phyloP scores from a whole-genome alignment of 2,888 invertebrate genomes.

The Alviniconcha strummeri region DNA sequence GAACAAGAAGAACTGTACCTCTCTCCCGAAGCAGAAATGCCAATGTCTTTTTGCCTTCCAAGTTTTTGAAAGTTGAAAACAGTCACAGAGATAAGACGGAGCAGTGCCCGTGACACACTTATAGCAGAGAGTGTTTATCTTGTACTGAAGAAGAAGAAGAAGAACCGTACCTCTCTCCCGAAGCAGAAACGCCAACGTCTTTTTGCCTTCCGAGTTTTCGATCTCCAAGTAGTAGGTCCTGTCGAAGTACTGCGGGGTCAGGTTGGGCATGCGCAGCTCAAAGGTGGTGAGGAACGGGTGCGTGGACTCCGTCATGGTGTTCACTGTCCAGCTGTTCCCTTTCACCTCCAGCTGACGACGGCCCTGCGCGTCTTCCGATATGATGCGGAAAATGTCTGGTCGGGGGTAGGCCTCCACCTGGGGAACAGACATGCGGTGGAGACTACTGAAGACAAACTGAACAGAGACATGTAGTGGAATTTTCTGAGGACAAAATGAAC shows the following conservation, averaged over 20 bases:
- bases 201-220: not conserved
- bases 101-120: too few species aligned
- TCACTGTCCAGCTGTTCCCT: not conserved
- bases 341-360: not conserved
- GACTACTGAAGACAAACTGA: too few species aligned
- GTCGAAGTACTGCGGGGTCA: not conserved
- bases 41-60: not conserved
- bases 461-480: not conserved
- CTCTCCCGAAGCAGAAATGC: not conserved
- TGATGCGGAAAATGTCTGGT: conserved; percentile 5
- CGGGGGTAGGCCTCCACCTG: conserved; percentile 25
- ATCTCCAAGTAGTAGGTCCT: conserved; percentile 12
- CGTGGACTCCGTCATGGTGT: not conserved
- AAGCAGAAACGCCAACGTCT: not conserved
- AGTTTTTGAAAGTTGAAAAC: not conserved
- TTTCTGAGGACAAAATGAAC: too few species aligned
- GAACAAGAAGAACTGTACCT: not conserved
- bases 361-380: conserved; percentile 10
- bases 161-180: not conserved
- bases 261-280: not conserved
- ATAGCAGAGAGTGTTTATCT: too few species aligned
- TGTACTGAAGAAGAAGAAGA: not conserved
- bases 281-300: conserved; percentile 21
- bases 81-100: too few species aligned
- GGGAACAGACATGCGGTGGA: not conserved